Percentiles rank a stretch among this genome's conserved stretches.
Evolutionary conservation across 2,888 invertebrate genomes (phyloP).

Genomic region (Acrocyrtus sp.): DNA sequence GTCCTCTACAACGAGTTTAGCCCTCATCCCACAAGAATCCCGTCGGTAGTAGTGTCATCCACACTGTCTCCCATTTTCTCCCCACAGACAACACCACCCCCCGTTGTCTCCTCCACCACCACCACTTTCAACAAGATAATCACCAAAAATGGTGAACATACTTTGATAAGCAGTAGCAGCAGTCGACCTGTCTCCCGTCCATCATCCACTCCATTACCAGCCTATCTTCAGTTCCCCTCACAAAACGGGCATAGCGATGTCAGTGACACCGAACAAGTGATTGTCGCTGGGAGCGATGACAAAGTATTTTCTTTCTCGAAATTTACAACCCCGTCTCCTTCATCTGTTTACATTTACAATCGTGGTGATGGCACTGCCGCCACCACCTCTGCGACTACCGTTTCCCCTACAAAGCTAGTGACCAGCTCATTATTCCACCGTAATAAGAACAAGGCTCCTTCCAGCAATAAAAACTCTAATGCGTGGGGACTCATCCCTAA

Average conservation of each 20-base stretch:
- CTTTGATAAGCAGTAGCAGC: background rate
- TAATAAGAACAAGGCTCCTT: too few species aligned
- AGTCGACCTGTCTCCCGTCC: slow-evolving; percentile 34
- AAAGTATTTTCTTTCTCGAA: slow-evolving; percentile 35
- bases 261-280: slow-evolving; percentile 16
- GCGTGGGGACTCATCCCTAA: slow-evolving; percentile 38
- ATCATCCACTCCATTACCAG: slow-evolving; percentile 15
- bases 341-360: slow-evolving; percentile 44
- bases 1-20: slow-evolving; percentile 61
- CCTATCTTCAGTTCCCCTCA: slow-evolving; percentile 18
- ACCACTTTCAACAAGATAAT: slow-evolving; percentile 20
- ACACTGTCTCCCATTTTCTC: background rate
- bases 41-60: too few species aligned
- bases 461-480: slow-evolving; percentile 25
- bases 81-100: too few species aligned
- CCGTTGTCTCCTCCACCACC: slow-evolving; percentile 9
- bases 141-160: slow-evolving; percentile 35
- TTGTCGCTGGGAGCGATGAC: slow-evolving; percentile 36
- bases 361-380: slow-evolving; percentile 40
- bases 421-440: slow-evolving; percentile 29
- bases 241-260: slow-evolving; percentile 9
- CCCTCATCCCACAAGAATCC: slow-evolving; percentile 32
- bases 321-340: slow-evolving; percentile 39
- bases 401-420: slow-evolving; percentile 2
- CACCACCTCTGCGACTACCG: slow-evolving; percentile 36